Evolutionary conservation across 1,140 invertebrate genomes (phyloP), one percentile per base, ranked within the genome.

Genomic region (Aphelinus atriplicis): DNA sequence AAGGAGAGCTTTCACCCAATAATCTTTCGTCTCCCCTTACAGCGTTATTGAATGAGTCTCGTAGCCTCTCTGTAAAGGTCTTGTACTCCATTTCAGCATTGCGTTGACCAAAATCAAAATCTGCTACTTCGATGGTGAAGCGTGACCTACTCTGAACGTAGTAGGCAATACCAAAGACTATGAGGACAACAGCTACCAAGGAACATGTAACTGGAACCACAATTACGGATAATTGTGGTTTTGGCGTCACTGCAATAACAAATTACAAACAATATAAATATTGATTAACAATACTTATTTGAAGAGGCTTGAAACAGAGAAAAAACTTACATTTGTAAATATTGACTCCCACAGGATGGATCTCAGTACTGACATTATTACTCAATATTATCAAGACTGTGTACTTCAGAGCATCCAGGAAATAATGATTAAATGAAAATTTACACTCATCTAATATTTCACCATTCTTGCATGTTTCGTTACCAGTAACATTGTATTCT

Each of bases 91-190:
- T 89, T 74, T 95, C 93, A 7, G 91, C 89, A 83, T 91, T 91
- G 46, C 85, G 88, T 78, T 94, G 92, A 1, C 94, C 93, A 83
- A 96, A 96, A 85, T 96, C 94, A 81, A 96, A 96, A 83, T 96
- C 93, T 0, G 95, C 95, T 2, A 95, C 94, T 89, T 96, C 95
- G 26, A 96, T 90, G 1, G 90, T 92, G 80, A 93, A 94, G 78
- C 94, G 92, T 60, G 92, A 91, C 75, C 92, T 89, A 81, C 91
- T 94, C 82, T 95, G 94, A 50, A 94, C 88, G 78, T 95, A 96
- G 83, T 95, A 95, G 0, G 95, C 94, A 3, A 95, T 91, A 9
- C 95, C 95, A 86, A 96, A 95, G 56, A 96, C 91, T 51, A 96
- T 92, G 47, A 95, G 82, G 7, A 95, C 94, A 7, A 95, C 90